These are phyloP conservation scores for Brachyptera putata DNA, from an alignment of 2,888 invertebrate genomes.

Conservation along the genomic window DNA sequence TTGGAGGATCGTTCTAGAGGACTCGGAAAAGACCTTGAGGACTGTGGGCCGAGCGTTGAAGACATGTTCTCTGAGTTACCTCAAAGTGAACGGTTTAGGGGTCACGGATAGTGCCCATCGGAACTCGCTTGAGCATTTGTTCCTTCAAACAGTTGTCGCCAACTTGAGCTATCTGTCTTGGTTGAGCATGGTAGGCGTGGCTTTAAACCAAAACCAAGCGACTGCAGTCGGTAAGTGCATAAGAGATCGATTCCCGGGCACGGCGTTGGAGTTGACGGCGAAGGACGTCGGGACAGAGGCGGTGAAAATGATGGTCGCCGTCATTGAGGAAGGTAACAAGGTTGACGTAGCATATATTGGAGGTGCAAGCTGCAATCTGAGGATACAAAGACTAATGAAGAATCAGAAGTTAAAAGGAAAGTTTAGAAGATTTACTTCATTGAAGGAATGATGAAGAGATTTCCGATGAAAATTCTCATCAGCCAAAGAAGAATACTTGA, in stretches of 20 bases:
- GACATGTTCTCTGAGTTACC: conserved; percentile 43
- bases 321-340: conserved; percentile 43
- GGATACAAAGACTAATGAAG: conserved; percentile 32
- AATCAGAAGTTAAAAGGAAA: conserved; percentile 34
- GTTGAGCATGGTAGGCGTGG: conserved; percentile 44
- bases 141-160: conserved; percentile 40
- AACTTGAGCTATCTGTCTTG: conserved; percentile 43
- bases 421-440: conserved; percentile 33
- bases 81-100: conserved; percentile 43
- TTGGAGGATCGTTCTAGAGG: conserved; percentile 40
- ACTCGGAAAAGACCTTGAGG: conserved; percentile 43
- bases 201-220: conserved; percentile 42
- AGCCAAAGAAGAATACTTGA: not conserved
- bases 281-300: conserved; percentile 43
- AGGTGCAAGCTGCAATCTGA: conserved; percentile 40
- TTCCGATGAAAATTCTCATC: not conserved
- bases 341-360: conserved; percentile 44
- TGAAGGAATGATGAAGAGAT: conserved; percentile 30
- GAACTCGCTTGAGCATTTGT: conserved; percentile 43
- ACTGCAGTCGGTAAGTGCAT: conserved; percentile 43
- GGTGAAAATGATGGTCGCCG: conserved; percentile 42
- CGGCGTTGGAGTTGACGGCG: conserved; percentile 42
- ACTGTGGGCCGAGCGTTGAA: conserved; percentile 43
- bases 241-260: conserved; percentile 43
- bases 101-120: conserved; percentile 43